phyloP scores from a whole-genome alignment of 2,113 vertebrate species.

The Tinamus guttatus region DNA sequence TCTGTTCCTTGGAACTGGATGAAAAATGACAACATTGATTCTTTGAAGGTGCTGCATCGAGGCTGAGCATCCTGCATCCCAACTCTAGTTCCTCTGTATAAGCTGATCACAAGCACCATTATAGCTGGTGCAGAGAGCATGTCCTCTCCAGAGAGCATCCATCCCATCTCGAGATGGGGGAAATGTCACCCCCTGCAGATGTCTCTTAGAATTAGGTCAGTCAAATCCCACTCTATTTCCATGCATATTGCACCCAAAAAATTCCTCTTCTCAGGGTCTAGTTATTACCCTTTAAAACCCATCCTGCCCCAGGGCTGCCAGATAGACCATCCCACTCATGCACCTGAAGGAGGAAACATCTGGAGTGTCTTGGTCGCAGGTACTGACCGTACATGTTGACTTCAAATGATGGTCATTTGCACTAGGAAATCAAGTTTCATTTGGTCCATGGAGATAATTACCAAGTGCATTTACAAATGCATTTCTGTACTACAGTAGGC shows the following conservation, averaged over 20 bases:
- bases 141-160: background rate
- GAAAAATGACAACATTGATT: background rate
- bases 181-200: background rate
- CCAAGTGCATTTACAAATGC: background rate
- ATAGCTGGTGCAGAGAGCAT: background rate
- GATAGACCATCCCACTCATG: background rate
- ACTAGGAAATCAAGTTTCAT: background rate
- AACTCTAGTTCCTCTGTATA: background rate
- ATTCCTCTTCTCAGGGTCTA: rapidly evolving
- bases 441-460: background rate
- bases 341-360: background rate
- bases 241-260: background rate
- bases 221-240: background rate
- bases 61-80: background rate
- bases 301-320: rapidly evolving
- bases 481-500: background rate
- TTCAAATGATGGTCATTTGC: background rate
- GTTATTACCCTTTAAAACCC: background rate
- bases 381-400: background rate
- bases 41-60: background rate
- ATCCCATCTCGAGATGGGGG: background rate
- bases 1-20: background rate
- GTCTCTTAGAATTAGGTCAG: background rate
- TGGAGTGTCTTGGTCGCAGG: background rate
- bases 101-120: background rate